Percentiles rank a stretch among this genome's conserved stretches.
Conservation (phyloP, 2,797 vertebrate genomes). For the Ptychobarbus kaznakovi region DNA sequence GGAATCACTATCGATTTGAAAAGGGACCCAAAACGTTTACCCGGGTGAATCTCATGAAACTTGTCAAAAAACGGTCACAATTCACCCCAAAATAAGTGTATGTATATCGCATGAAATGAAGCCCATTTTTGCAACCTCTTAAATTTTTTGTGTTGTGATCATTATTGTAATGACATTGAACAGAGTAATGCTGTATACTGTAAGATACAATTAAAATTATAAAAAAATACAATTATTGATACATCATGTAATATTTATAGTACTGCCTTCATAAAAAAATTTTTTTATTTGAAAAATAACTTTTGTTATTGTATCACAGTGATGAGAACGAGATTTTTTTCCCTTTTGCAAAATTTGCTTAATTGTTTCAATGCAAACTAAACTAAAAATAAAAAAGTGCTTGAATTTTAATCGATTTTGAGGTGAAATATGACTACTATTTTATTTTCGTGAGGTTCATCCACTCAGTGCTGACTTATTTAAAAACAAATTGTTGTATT, state of each 20-base stretch:
- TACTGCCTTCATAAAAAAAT: background rate
- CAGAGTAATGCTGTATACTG: background rate
- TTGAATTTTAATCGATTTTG: background rate
- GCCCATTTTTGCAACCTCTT: background rate
- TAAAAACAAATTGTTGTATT: conserved; percentile 7
- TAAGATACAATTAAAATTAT: background rate
- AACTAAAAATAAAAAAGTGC: background rate
- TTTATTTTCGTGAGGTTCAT: background rate
- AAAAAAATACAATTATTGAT: background rate
- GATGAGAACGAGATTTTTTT: background rate
- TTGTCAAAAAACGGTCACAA: background rate
- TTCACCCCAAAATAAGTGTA: background rate
- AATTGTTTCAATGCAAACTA: background rate
- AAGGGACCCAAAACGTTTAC: conserved; percentile 46
- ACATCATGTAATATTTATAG: background rate
- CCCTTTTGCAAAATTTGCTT: background rate
- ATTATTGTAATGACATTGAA: background rate
- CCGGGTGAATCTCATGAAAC: background rate
- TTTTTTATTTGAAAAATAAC: no score
- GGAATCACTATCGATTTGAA: conserved; percentile 37
- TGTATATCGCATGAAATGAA: background rate
- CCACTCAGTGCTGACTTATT: conserved; percentile 9
- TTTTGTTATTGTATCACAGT: background rate
- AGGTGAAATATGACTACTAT: background rate
- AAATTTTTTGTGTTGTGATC: background rate